phyloP scores from a whole-genome alignment of 2,888 invertebrate genomes.

The Watsonalla binaria region DNA sequence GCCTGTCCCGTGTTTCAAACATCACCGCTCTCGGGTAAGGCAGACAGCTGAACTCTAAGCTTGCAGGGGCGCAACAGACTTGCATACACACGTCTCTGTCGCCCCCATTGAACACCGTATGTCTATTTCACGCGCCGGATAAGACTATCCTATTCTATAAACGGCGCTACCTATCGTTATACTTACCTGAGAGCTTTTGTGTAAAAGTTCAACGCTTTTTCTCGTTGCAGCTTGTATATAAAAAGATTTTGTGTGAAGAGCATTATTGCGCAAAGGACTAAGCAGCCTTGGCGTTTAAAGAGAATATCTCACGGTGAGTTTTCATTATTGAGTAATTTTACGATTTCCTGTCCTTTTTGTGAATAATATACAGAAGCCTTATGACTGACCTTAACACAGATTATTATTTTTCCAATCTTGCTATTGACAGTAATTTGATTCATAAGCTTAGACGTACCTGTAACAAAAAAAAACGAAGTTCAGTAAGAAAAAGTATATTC shows the following conservation, averaged over 20 bases:
- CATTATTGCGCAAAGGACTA: conserved; percentile 45
- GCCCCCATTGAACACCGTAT: conserved; percentile 38
- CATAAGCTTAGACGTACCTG: not conserved
- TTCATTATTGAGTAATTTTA: conserved; percentile 8
- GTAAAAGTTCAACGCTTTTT: conserved; percentile 75
- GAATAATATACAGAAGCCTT: conserved; percentile 6
- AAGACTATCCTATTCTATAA: conserved; percentile 71
- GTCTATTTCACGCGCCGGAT: conserved; percentile 53
- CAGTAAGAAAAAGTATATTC: not conserved
- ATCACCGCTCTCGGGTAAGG: conserved; percentile 70
- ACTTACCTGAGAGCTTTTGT: conserved; percentile 78
- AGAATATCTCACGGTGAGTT: conserved; percentile 30
- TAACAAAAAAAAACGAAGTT: not conserved
- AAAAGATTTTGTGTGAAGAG: conserved; percentile 57
- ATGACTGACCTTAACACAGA: conserved; percentile 6
- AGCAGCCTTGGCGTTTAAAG: conserved; percentile 26
- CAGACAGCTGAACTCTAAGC: conserved; percentile 77
- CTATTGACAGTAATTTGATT: too few species aligned
- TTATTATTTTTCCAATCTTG: too few species aligned
- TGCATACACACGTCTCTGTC: conserved; percentile 62
- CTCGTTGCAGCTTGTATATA: conserved; percentile 61
- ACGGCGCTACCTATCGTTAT: conserved; percentile 67
- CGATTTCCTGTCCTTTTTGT: conserved; percentile 18
- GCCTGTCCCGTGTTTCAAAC: conserved; percentile 80
- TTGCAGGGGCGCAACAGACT: conserved; percentile 61